A percentile compares a stretch with the other conserved stretches of the same genome.
Evolutionary conservation across 2,113 vertebrate genomes (phyloP).

Genomic region (Oplegnathus fasciatus): DNA sequence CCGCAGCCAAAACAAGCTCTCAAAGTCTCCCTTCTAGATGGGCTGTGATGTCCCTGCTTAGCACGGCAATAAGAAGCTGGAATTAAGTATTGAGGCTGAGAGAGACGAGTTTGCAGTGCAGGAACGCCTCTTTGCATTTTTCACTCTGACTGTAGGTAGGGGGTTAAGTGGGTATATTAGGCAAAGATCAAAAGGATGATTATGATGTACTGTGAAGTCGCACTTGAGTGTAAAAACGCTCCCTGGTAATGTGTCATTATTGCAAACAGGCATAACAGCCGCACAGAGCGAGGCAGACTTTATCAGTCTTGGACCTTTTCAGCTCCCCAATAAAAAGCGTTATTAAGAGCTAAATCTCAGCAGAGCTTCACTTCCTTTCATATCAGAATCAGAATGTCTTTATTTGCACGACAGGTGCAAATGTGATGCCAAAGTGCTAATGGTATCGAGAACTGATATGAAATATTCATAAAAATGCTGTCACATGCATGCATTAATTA

Average conservation of each 20-base stretch:
- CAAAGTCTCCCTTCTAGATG: conserved; percentile 48
- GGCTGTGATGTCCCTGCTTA: conserved; percentile 54
- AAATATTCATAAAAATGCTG: background rate
- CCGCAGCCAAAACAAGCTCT: conserved; percentile 56
- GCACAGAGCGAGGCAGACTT: conserved; percentile 1
- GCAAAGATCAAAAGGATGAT: conserved; percentile 61
- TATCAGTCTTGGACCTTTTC: conserved; percentile 14
- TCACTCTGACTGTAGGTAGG: conserved; percentile 35
- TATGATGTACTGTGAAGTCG: conserved; percentile 43
- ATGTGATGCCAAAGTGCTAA: conserved; percentile 4
- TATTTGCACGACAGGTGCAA: background rate
- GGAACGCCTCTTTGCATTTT: conserved; percentile 48
- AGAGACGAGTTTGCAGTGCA: conserved; percentile 17
- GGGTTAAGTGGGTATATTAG: conserved; percentile 57
- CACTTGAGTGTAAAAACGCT: conserved; percentile 29
- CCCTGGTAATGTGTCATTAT: conserved; percentile 30
- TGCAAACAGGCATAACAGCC: conserved; percentile 31
- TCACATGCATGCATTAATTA: background rate
- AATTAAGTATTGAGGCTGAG: conserved; percentile 45
- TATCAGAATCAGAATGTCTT: background rate
- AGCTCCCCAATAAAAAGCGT: background rate
- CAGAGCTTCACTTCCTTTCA: background rate
- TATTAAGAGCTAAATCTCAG: background rate
- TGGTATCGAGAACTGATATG: background rate
- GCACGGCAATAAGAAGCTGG: conserved; percentile 54